A percentile compares a stretch with the other conserved stretches of the same genome.
Evolutionary conservation across 2,888 invertebrate genomes (phyloP).

Genomic region (Allygus modestus): DNA sequence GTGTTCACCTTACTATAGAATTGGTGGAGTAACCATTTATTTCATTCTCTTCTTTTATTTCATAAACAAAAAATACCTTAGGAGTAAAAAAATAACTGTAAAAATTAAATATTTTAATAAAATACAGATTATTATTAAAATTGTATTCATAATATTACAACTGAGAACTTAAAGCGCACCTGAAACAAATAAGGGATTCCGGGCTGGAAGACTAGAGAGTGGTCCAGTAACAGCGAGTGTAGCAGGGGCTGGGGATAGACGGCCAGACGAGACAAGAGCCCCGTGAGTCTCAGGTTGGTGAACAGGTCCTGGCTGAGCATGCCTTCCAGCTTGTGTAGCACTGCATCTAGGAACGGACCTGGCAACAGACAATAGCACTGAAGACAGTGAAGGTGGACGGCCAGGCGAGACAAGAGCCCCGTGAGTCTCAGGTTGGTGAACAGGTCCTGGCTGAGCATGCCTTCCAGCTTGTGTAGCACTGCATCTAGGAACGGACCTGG

Average conservation of each 20-base stretch:
- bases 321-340: constrained; percentile 89
- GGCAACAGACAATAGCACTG: constrained; percentile 65
- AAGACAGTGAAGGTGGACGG: constrained; percentile 93
- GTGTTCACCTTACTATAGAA: no score
- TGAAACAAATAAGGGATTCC: constrained; percentile 94
- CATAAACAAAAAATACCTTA: no score
- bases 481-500: no score
- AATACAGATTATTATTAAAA: no score
- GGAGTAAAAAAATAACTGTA: no score
- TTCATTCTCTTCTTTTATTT: no score
- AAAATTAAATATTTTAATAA: no score
- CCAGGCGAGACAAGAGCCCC: constrained; percentile 89
- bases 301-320: constrained; percentile 91
- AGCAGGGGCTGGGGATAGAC: constrained; percentile 93
- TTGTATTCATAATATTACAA: no score
- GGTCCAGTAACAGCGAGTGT: constrained; percentile 91
- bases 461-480: no score
- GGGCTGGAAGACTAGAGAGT: constrained; percentile 91
- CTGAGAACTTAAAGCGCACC: constrained; percentile 75
- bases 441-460: no score
- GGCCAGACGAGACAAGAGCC: constrained; percentile 90
- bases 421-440: constrained; percentile 94
- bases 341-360: constrained; percentile 89
- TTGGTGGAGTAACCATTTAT: no score
- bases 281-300: constrained; percentile 92